Evolutionary conservation across 2,113 vertebrate genomes (phyloP).

Genomic region (Conger conger): DNA sequence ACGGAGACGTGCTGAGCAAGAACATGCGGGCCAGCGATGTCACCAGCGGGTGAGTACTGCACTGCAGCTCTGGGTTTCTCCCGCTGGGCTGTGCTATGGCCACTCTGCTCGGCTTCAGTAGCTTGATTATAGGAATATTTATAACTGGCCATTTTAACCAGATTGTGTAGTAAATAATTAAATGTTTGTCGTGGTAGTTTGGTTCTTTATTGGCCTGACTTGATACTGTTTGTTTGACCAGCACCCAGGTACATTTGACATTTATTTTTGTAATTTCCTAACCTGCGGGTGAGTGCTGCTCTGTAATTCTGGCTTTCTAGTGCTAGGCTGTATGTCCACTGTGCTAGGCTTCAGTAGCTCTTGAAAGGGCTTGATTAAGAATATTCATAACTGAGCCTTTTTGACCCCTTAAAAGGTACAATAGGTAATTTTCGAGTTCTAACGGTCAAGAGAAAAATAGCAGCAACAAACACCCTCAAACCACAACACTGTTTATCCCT

Average conservation of each 20-base stretch:
- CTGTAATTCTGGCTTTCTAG: neutral
- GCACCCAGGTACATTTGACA: too few species aligned
- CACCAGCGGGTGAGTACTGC: constrained; percentile 84
- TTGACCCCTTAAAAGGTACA: too few species aligned
- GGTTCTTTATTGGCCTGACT: too few species aligned
- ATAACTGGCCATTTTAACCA: neutral
- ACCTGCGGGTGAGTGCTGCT: constrained; percentile 82
- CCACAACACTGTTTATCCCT: too few species aligned
- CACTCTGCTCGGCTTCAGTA: neutral
- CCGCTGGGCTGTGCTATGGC: neutral
- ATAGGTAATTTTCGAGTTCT: too few species aligned
- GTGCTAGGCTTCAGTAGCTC: neutral
- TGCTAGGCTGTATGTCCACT: neutral
- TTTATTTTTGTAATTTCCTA: too few species aligned
- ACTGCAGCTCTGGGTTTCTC: neutral
- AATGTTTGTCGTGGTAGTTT: too few species aligned
- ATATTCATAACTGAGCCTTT: neutral
- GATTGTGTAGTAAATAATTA: too few species aligned
- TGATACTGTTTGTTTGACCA: too few species aligned
- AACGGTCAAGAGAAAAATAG: too few species aligned
- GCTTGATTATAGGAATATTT: neutral
- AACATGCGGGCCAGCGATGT: constrained; percentile 87
- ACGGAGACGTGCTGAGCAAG: constrained; percentile 92
- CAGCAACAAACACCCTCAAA: too few species aligned
- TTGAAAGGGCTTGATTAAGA: neutral